Base-by-base conservation (phyloP, 2,888 invertebrate species). In the Tuta absoluta region DNA sequence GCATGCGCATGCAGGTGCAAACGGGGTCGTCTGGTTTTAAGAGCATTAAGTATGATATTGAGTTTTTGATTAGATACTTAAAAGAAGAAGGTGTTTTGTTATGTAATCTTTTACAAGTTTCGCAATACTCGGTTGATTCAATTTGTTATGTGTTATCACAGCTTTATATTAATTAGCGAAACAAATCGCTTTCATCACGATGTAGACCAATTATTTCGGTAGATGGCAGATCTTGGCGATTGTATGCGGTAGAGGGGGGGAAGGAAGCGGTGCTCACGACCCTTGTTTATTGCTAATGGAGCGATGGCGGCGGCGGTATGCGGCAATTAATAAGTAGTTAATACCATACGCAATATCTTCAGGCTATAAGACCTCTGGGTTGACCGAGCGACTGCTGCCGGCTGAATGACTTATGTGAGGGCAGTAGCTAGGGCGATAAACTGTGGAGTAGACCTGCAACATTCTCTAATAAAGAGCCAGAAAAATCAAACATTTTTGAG, bases 1-100 rank as follows among this genome's bases (percentile, higher is more conserved):
- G 23, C 59, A 60, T 45, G 59, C 23, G 23, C 23, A 19, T 1
- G 59, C 45, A 49, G 28, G 24, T 56, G 28, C 56, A 56, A 33
- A 5, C 56, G 33, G 56, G 56, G 12, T 24, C 11, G 24, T 17
- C 14, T 5, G 21, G 12, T 24, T 11, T 38, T 38, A n/a, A 38
- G 12, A 12, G 12, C 11, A 1, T 38, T 38, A n/a, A n/a, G n/a
- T 38, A 38, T 38, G 4, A 11, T 38, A 12, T 38, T 38, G 11
- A 38, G 38, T 38, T 38, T 3, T 8, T 38, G 38, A 38, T 38
- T 38, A 2, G 10, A 33, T 8, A 33, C 33, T 33, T 10, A 10
- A 33, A 33, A 8, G 7, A 33, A 8, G 33, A 10, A 10, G 10
- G 8, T 8, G 33, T 2, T 28, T 28, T 33, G 8, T 33, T 33